Evolutionary conservation across 2,113 vertebrate species (phyloP).

Genomic region (Sylvilagus bachmani): DNA sequence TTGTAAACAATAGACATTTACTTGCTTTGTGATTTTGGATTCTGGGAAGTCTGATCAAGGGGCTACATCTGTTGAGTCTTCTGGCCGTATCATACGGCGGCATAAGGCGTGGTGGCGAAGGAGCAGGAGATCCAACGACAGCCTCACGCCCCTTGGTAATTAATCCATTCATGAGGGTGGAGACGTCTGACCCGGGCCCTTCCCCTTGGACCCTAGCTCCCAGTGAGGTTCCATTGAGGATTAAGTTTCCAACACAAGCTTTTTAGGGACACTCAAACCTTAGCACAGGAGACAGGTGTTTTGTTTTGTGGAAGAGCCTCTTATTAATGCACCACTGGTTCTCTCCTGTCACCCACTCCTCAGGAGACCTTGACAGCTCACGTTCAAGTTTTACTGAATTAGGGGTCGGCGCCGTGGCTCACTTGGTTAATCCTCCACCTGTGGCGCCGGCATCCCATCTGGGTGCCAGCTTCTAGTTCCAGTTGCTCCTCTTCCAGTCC

Average conservation of each 20-base stretch:
- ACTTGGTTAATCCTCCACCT: too few species aligned
- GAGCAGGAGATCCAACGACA: neutral
- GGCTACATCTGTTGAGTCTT: neutral
- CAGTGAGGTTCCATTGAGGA: neutral
- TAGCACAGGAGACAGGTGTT: neutral
- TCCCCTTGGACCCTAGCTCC: neutral
- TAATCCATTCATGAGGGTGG: neutral
- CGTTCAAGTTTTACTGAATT: slow-evolving; percentile 38
- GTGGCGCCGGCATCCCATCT: too few species aligned
- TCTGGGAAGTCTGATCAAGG: neutral
- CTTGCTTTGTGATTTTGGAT: neutral
- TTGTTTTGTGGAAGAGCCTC: neutral
- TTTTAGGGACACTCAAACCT: neutral
- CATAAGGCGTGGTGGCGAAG: neutral
- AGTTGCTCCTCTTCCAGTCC: too few species aligned
- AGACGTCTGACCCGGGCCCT: neutral
- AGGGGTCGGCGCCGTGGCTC: too few species aligned
- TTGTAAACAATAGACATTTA: too few species aligned
- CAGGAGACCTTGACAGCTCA: neutral
- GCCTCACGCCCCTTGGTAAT: neutral
- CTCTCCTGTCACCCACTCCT: neutral
- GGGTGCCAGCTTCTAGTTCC: too few species aligned
- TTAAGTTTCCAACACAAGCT: neutral
- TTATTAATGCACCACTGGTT: neutral
- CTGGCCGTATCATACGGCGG: neutral